Base-by-base conservation (phyloP, 2,113 vertebrate genomes). In the Nannobrachium achirus region DNA sequence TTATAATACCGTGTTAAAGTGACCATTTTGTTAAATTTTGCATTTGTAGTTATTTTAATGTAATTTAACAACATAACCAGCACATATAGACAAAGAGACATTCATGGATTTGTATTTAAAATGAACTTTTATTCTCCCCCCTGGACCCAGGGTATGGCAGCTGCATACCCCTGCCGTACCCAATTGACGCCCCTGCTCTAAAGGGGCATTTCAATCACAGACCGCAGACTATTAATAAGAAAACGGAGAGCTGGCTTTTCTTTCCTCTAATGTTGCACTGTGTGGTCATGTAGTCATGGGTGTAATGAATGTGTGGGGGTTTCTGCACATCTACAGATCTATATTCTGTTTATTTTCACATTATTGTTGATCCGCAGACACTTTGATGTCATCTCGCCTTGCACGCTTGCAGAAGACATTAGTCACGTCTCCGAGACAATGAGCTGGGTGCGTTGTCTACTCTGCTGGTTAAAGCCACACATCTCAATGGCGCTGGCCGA, bases 201-300 rank as follows among this genome's bases (percentile, higher is more conserved):
- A 69, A 84, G 63, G 33, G 48, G 49, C 51, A 61, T 76, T 83
- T 68, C 44, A 70, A 41, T 75, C 72, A 57, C 48, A 50, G 44
- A 68, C 56, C 2, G 10, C 72, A 13, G 60, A 25, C 39, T 10
- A n/a, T n/a, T n/a, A n/a, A n/a, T n/a, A 14, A 11, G 49, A 57
- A 66, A 51, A 48, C 20, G 6, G 18, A 19, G 10, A 56, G 11
- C 25, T 3, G 39, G 4, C 6, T 61, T 40, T 63, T 70, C n/a
- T n/a, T n/a, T n/a, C n/a, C n/a, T n/a, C n/a, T 51, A 19, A 42
- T 11, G 5, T 72, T 16, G 10, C 8, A 49, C n/a, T 18, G 1
- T 68, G 70, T 62, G 19, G 50, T 66, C 45, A 10, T 2, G 40
- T 63, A 40, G 19, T n/a, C n/a, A 6, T 62, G 38, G 7, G 39